These are phyloP conservation scores for Carcinoscorpius rotundicauda DNA, from an alignment of 1,140 invertebrate species.

Conservation along the genomic window DNA sequence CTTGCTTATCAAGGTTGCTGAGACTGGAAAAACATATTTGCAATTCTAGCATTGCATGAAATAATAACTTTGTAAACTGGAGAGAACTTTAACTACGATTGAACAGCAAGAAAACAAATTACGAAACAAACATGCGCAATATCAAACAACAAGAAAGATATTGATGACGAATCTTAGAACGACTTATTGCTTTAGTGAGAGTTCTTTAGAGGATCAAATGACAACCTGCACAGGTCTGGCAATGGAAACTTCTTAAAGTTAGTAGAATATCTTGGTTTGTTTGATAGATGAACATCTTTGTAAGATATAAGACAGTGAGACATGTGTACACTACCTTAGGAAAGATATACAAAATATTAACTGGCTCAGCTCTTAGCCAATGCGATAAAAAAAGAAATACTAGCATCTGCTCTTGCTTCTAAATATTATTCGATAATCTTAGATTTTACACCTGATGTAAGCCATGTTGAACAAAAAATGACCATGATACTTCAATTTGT, in stretches of 20 bases:
- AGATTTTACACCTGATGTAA: background rate
- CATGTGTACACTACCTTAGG: background rate
- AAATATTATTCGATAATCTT: conserved; percentile 3
- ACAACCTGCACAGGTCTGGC: background rate
- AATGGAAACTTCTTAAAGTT: too few relatives aligned
- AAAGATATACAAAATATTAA: conserved; percentile 2
- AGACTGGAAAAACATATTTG: background rate
- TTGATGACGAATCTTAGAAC: background rate
- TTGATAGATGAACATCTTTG: too few relatives aligned
- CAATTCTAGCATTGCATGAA: background rate
- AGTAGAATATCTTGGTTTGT: too few relatives aligned
- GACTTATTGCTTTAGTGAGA: background rate
- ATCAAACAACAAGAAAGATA: background rate
- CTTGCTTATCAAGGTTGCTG: background rate
- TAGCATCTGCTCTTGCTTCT: background rate
- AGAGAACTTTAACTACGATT: background rate
- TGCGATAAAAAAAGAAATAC: background rate
- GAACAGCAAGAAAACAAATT: background rate
- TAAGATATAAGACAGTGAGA: too few relatives aligned
- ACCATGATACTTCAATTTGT: background rate
- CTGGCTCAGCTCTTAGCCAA: background rate
- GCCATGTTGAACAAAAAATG: background rate
- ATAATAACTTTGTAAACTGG: background rate
- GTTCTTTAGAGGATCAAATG: background rate
- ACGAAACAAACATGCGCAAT: background rate